Evolutionary conservation across 2,797 vertebrate genomes (phyloP), one percentile per base, ranked within the genome.

Genomic region (Acestrorhynchus altus): DNA sequence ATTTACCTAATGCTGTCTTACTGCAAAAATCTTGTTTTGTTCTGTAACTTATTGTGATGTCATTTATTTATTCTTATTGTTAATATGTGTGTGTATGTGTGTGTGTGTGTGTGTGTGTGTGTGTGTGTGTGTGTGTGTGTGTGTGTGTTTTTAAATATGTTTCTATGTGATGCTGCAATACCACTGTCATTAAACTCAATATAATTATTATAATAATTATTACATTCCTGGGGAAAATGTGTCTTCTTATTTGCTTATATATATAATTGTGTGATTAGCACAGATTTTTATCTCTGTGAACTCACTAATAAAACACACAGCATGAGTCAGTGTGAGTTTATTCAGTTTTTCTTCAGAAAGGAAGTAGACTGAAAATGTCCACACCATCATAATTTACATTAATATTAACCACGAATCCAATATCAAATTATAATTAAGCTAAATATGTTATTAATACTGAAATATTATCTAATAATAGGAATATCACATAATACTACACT

Each of bases 121-220:
- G 46, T 16, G 46, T 16, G 46, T 16, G 13, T 47, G 46, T 47
- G 46, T 47, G 46, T 10, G 46, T 16, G 13, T 49, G 15, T 49
- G 47, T 49, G 47, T n/a, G 12, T 46, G 11, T 46, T 46, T 46
- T 11, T 46, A 3, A 12, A 13, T 12, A 12, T 10, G 44, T 46
- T 46, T 46, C 44, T 46, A 12, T 85, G 74, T 85, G 59, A 78
- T 60, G 57, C 66, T 83, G 60, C 75, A 60, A 79, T 80, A 70
- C 64, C 83, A 85, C 79, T 83, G 81, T 83, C 40, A 20, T 85
- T 18, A 16, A 80, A 54, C 61, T 83, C 77, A 60, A 88, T 73
- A 77, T 74, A 68, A 75, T 69, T 73, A 47, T 68, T 59, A 83
- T 76, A 56, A 15, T 83, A 51, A 87, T 86, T 88, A 67, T 60